Evolutionary conservation across 2,113 vertebrate genomes (phyloP).

Genomic region (Prietella phreatophila): DNA sequence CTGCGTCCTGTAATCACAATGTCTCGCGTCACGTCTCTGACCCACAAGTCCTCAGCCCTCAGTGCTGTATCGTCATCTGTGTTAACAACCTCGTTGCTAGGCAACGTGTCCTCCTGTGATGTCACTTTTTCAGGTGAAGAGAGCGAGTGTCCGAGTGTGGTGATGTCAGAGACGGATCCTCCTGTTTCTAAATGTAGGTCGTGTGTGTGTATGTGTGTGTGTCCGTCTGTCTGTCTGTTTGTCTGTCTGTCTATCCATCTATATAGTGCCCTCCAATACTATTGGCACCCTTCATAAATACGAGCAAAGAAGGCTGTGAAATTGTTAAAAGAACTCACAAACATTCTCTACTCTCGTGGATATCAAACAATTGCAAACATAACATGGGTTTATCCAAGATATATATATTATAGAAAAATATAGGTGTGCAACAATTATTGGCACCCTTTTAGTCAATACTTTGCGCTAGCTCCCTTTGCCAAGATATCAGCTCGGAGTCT

Average conservation of each 20-base stretch:
- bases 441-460: no score
- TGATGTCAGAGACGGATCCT: constrained; percentile 57
- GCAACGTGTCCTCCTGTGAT: constrained; percentile 66
- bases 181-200: constrained; percentile 60
- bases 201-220: constrained; percentile 11
- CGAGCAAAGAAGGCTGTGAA: no score
- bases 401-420: no score
- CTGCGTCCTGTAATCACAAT: constrained; percentile 47
- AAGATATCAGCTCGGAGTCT: no score
- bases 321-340: no score
- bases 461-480: no score
- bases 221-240: no score
- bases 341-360: no score
- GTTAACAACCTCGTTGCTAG: constrained; percentile 43
- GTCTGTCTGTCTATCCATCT: neutral
- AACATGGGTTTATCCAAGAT: no score
- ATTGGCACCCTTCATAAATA: no score
- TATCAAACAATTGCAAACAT: no score
- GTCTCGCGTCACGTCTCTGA: constrained; percentile 11
- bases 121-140: constrained; percentile 48
- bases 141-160: constrained; percentile 42
- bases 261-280: neutral
- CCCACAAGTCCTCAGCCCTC: constrained; percentile 53
- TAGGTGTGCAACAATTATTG: no score
- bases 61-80: constrained; percentile 62